Evolutionary conservation across 2,113 vertebrate species (phyloP), one percentile per base, ranked within the genome.

Genomic region (Notarius lentiginosus): DNA sequence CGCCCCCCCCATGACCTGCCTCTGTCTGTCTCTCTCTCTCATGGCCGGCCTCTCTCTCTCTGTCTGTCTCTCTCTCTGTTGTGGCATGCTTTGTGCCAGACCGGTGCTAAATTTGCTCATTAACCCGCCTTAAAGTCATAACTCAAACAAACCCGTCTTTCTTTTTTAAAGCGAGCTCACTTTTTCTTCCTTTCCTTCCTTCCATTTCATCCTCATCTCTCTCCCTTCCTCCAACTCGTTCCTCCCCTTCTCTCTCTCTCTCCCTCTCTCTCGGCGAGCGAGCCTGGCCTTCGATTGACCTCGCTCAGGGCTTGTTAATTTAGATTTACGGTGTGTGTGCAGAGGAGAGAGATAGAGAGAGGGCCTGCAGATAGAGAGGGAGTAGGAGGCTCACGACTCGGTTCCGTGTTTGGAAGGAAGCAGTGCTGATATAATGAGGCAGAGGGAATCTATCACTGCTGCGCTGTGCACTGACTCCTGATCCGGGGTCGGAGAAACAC

Each of bases 301-400:
- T 90, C 87, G 83, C 76, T 72, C 91, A 88, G 93, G 92, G 94
- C 94, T 95, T 94, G 92, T 96, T 95, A 95, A 95, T 95, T 94
- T 93, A 93, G 94, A 96, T 95, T 96, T 96, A 96, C 90, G 90
- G 93, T 92, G 85, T 82, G 91, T 87, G 92, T 94, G 92, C 89
- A 89, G 91, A 88, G 90, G 88, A 81, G 72, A 79, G 77, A 58
- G 77, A 58, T 41, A 85, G 79, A 84, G 73, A 49, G 86, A 89
- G 87, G 91, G 93, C 51, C 5, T 63, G 58, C 88, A 93, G 93
- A 93, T 91, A 93, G 30, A 77, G 84, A 75, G 66, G 30, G 75
- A 91, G 93, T 92, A 92, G 92, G 93, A 94, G 94, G 84, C 27
- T 58, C 58, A 20, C 77, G 76, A 76, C 68, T 56, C 15, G 66